Percentiles rank a stretch among this genome's conserved stretches.
Evolutionary conservation across 2,797 vertebrate species (phyloP).

Genomic region (Danio albolineatus): DNA sequence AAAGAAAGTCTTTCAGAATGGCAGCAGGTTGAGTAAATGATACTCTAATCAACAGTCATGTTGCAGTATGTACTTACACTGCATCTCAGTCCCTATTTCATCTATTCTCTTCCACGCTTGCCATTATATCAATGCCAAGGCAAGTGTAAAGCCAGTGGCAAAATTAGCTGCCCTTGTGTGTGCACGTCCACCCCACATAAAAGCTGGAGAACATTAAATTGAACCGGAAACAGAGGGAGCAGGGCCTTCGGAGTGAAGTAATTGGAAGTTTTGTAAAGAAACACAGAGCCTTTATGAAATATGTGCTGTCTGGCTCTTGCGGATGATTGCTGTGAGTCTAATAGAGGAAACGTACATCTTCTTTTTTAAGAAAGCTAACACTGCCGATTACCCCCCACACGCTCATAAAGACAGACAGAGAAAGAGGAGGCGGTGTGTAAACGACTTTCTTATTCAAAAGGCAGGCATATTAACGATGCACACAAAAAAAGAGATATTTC

Average conservation of each 20-base stretch:
- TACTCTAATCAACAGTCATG: neutral
- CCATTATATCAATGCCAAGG: conserved; percentile 24
- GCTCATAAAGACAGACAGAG: conserved; percentile 32
- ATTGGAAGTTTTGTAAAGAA: conserved; percentile 61
- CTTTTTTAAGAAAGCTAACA: conserved; percentile 23
- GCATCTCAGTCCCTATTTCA: neutral
- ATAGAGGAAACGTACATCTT: conserved; percentile 46
- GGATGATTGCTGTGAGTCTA: conserved; percentile 51
- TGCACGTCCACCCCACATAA: conserved; percentile 29
- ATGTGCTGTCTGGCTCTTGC: conserved; percentile 10
- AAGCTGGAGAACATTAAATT: conserved; percentile 45
- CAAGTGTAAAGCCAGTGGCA: conserved; percentile 46
- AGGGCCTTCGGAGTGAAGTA: conserved; percentile 39
- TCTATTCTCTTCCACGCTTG: neutral
- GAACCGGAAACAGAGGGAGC: conserved; percentile 16
- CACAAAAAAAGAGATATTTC: conserved; percentile 54
- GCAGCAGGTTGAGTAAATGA: neutral
- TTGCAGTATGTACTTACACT: neutral
- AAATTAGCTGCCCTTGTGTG: conserved; percentile 30
- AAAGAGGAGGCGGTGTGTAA: conserved; percentile 27
- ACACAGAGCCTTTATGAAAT: conserved; percentile 49
- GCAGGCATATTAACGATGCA: conserved; percentile 54
- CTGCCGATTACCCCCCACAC: conserved; percentile 49
- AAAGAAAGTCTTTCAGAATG: neutral
- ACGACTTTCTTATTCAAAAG: conserved; percentile 59